A percentile compares a stretch with the other conserved stretches of the same genome.
phyloP scores from a whole-genome alignment of 1,140 invertebrate genomes.

The Dendrolimus kikuchii region DNA sequence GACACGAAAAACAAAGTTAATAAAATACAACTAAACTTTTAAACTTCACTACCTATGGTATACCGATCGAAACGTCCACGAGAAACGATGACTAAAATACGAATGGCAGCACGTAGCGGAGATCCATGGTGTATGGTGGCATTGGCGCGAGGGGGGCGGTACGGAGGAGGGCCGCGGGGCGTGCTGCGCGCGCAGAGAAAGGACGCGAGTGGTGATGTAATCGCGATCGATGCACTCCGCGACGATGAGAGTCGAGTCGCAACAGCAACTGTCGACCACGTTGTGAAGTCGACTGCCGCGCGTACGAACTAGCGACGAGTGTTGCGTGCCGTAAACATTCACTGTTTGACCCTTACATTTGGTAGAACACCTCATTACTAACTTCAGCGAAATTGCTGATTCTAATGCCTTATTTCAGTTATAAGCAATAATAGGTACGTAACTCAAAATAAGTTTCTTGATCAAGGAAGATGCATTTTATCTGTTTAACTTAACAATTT shows the following conservation, averaged over 20 bases:
- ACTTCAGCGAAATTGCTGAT: not conserved
- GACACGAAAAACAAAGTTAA: slow-evolving; percentile 27
- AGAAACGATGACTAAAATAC: slow-evolving; percentile 40
- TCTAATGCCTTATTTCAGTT: too few relatives aligned
- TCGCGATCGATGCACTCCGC: slow-evolving; percentile 65
- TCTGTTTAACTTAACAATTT: too few relatives aligned
- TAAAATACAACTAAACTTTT: slow-evolving; percentile 31
- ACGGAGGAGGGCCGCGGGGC: slow-evolving; percentile 23
- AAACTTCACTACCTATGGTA: slow-evolving; percentile 31
- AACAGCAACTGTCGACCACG: slow-evolving; percentile 15
- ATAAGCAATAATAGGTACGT: too few relatives aligned
- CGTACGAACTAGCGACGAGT: too few relatives aligned
- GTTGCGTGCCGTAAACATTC: too few relatives aligned
- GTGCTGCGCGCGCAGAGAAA: slow-evolving; percentile 64
- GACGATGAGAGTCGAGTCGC: slow-evolving; percentile 25
- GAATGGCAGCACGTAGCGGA: slow-evolving; percentile 46
- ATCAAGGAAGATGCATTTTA: too few relatives aligned
- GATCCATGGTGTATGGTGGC: slow-evolving; percentile 43
- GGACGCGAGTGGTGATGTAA: slow-evolving; percentile 66
- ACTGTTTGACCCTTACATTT: too few relatives aligned
- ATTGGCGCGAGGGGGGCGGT: slow-evolving; percentile 28
- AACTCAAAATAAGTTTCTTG: too few relatives aligned
- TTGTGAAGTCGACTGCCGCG: not conserved
- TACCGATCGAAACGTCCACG: slow-evolving; percentile 31
- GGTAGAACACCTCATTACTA: not conserved